Evolutionary conservation across 2,113 vertebrate species (phyloP).

Genomic region (Cinclus mexicanus): DNA sequence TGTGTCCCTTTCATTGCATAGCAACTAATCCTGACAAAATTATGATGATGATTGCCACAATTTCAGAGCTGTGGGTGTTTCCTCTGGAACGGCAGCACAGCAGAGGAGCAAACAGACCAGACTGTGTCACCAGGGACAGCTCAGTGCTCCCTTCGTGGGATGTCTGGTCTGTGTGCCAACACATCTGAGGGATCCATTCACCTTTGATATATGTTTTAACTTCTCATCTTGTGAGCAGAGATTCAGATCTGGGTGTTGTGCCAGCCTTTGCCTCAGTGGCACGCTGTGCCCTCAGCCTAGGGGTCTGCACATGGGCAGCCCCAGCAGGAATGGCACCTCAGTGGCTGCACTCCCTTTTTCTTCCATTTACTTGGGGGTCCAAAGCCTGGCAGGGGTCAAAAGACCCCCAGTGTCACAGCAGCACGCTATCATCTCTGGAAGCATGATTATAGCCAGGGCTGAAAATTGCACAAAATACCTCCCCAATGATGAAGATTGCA

Average conservation of each 20-base stretch:
- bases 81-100: neutral
- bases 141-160: neutral
- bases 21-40: neutral
- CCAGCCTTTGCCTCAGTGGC: neutral
- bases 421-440: slow-evolving; percentile 12
- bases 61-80: neutral
- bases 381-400: neutral
- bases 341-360: neutral
- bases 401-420: neutral
- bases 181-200: neutral
- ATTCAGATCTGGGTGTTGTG: neutral
- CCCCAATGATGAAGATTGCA: slow-evolving; percentile 54
- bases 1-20: neutral
- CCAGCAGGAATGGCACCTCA: neutral
- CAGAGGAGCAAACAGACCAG: neutral
- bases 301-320: rapidly evolving
- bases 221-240: neutral
- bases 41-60: rapidly evolving
- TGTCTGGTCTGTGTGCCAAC: neutral
- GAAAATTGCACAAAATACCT: slow-evolving; percentile 65
- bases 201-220: neutral
- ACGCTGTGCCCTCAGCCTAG: rapidly evolving
- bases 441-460: neutral
- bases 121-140: neutral
- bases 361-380: neutral